Evolutionary conservation across 2,797 vertebrate genomes (phyloP), one percentile per base, ranked within the genome.

Genomic region (Stomatorhinus walkeri): DNA sequence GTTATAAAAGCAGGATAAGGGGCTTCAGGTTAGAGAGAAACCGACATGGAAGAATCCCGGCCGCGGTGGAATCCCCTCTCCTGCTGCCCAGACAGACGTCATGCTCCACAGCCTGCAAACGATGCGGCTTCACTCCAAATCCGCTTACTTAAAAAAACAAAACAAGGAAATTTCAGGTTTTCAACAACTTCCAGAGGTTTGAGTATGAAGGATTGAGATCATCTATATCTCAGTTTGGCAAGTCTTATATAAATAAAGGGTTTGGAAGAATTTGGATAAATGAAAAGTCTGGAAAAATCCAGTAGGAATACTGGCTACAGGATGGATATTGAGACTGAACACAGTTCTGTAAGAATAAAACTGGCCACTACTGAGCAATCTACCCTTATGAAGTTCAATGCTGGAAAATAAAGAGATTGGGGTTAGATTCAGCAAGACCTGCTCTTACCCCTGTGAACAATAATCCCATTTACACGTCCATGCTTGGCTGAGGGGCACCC

Each of bases 391-490:
- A 43, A 64, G n/a, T 54, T 54, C 28, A 56, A 43, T 61, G 6
- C n/a, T 24, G 22, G 36, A 19, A 68, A 89, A 85, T 85, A 85
- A 88, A 85, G 24, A 49, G n/a, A 3, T 61, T 88, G 36, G 84
- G 88, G 59, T 89, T 36, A 85, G 54, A 85, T 40, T 28, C 81
- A 85, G 81, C 43, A 85, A 83, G 49, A 86, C 19, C 14, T 64
- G 46, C 48, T 49, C 85, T 64, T 85, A 51, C 46, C 83, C 61
- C 54, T 46, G 56, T 68, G 83, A 89, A 89, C 88, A 89, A 89
- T 68, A 85, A 89, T 46, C 14, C 83, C 59, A 86, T 89, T 89
- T 89, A 85, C 22, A 46, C 5, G 10, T 4, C 81, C 46, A 22
- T 52, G 46, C 56, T 7, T 85, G 59, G 43, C 54, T 28, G 36